A percentile compares a stretch with the other conserved stretches of the same genome.
Conservation (phyloP, 2,113 vertebrate species). For the Pollachius pollachius region DNA sequence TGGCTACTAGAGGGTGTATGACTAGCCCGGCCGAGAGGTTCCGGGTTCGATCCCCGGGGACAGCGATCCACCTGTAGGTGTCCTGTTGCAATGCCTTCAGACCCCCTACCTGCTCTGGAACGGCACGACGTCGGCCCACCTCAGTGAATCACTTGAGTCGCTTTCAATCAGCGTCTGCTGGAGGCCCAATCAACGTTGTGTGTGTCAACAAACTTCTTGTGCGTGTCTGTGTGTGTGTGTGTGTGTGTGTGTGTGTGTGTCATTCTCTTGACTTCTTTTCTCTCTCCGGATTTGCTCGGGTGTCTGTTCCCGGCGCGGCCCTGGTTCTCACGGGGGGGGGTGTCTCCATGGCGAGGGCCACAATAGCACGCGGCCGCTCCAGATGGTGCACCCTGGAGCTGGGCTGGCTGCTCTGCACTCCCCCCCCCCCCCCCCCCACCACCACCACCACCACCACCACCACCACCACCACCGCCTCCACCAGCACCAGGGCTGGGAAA, state of each 20-base stretch:
- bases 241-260: not conserved
- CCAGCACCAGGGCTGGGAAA: not conserved
- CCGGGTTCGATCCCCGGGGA: too few species aligned
- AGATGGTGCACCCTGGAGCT: conserved; percentile 74
- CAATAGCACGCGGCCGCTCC: conserved; percentile 62
- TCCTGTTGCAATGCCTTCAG: too few species aligned
- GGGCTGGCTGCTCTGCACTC: conserved; percentile 46
- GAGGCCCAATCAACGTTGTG: too few species aligned
- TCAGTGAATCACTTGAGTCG: too few species aligned
- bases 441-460: too few species aligned
- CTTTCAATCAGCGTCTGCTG: too few species aligned
- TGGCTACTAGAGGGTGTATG: too few species aligned
- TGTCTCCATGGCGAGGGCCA: conserved; percentile 55
- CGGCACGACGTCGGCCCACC: conserved; percentile 4
- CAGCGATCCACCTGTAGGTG: too few species aligned
- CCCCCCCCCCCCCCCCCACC: not conserved
- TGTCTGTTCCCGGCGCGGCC: conserved; percentile 53
- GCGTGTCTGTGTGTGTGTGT: too few species aligned
- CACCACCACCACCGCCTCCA: not conserved
- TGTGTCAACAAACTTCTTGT: not conserved
- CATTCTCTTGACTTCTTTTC: conserved; percentile 5
- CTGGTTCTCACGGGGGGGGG: conserved; percentile 64
- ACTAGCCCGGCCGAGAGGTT: too few species aligned
- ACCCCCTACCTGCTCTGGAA: conserved; percentile 12
- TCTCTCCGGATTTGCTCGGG: conserved; percentile 45